phyloP scores from a whole-genome alignment of 2,888 invertebrate species.

The Lomographa bimaculata region DNA sequence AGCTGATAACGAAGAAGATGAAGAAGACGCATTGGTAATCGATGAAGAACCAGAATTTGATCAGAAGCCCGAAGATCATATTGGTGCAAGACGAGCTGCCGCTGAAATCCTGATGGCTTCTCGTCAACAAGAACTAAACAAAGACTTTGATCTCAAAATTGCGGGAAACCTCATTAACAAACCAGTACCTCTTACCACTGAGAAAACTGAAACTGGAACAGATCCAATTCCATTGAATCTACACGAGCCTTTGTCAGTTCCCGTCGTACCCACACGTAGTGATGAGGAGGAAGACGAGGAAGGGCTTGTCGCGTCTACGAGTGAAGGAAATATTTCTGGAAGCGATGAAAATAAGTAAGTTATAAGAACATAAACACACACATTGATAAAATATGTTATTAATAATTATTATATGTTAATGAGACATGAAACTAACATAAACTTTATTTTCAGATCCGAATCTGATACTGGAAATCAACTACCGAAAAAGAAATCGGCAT shows the following conservation, averaged over 20 bases:
- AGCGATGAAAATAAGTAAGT: conserved; percentile 91
- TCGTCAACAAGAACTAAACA: conserved; percentile 70
- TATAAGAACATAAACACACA: too few species aligned
- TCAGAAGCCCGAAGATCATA: conserved; percentile 57
- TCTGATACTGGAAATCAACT: conserved; percentile 81
- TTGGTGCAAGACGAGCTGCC: conserved; percentile 82
- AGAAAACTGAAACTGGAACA: conserved; percentile 72
- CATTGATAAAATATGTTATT: too few species aligned
- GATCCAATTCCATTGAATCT: conserved; percentile 58
- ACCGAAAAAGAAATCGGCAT: conserved; percentile 95
- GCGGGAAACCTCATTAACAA: conserved; percentile 84
- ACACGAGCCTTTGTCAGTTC: conserved; percentile 91
- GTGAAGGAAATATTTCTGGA: conserved; percentile 92
- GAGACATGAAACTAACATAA: too few species aligned
- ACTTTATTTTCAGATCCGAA: conserved; percentile 83
- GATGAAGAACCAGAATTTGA: conserved; percentile 84
- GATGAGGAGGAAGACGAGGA: conserved; percentile 90
- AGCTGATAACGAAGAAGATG: conserved; percentile 86
- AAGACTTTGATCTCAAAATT: conserved; percentile 81
- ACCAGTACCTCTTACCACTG: conserved; percentile 53
- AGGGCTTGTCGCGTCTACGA: conserved; percentile 90
- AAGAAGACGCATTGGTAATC: conserved; percentile 87
- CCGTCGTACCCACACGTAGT: conserved; percentile 81
- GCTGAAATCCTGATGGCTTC: conserved; percentile 83
- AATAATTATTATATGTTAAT: too few species aligned